Base-by-base conservation (phyloP, 1,140 invertebrate genomes). In the Orchestia grillus region DNA sequence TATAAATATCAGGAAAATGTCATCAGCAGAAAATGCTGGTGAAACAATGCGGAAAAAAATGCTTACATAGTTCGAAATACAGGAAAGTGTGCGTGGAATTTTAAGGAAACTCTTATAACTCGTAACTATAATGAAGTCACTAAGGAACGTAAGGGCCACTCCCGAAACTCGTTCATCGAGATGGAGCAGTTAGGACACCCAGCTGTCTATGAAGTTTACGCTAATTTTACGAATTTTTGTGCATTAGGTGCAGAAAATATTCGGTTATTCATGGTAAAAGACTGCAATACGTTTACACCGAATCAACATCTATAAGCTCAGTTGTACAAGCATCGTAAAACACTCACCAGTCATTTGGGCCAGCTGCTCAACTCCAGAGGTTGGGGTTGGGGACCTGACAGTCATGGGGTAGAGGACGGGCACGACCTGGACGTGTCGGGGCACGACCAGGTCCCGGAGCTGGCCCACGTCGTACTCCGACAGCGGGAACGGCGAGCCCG, bases 381-480 rank as follows among this genome's bases (percentile, higher is more conserved):
- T 94, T 0, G 96, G 96, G 41, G 96, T 95, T 36, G 96, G 96
- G 77, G 96, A 96, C 28, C 96, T 96, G 23, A 47, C 91, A 36
- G 96, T 97, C 47, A 97, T 95, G 0, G 96, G 96, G 96, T 97
- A 97, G 42, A 97, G 44, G 23, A 97, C 96, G 15, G 96, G 96
- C 47, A 97, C 96, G 90, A 97, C 96, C 96, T 96, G 96, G 42
- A 96, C 96, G 43, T 96, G 96, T 0, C 92, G 41, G 44, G 90
- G 44, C 16, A 92, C 95, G 44, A 97, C 96, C 77, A 95, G 96
- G 15, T 96, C 95, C 42, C 95, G 87, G 87, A 97, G 96, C 44
- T 96, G 96, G 87, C 91, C 44, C 6, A 96, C 45, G 53, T 97
- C 96, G 95, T 95, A 96, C 62, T 94, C 47, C 8, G 95, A 95